Evolutionary conservation across 2,797 vertebrate species (phyloP).

Genomic region (Adrianichthys oophorus): DNA sequence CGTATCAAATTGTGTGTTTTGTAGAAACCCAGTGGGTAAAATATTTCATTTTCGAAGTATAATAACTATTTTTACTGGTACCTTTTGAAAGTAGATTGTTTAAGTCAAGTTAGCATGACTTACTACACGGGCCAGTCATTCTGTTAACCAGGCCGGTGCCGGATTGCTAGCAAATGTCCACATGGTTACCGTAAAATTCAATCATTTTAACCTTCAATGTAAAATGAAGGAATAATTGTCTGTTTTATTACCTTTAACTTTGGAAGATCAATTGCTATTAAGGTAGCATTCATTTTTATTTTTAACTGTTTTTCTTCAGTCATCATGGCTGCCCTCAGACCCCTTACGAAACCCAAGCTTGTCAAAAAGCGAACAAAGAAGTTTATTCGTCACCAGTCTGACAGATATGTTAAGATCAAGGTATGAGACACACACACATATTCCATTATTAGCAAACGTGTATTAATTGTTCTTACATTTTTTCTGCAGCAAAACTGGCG

Average conservation of each 20-base stretch:
- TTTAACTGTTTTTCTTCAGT: slow-evolving; percentile 53
- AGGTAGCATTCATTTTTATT: background rate
- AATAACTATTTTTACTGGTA: too few relatives aligned
- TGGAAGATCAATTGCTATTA: rapidly evolving
- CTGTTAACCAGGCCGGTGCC: too few relatives aligned
- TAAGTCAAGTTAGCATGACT: too few relatives aligned
- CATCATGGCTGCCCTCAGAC: slow-evolving; percentile 91
- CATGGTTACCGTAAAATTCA: too few relatives aligned
- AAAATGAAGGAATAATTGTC: too few relatives aligned
- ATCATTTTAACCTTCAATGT: too few relatives aligned
- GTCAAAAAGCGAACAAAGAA: slow-evolving; percentile 98
- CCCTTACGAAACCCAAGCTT: slow-evolving; percentile 92
- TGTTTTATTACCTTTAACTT: rapidly evolving
- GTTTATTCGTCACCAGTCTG: slow-evolving; percentile 97
- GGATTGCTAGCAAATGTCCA: too few relatives aligned
- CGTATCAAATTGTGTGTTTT: too few relatives aligned
- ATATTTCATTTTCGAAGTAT: too few relatives aligned
- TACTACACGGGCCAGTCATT: too few relatives aligned
- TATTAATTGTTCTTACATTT: background rate
- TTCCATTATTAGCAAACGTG: background rate
- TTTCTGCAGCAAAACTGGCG: slow-evolving; percentile 91
- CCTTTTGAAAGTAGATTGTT: too few relatives aligned
- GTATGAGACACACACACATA: slow-evolving; percentile 58
- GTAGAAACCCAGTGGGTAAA: too few relatives aligned
- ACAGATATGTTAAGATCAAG: slow-evolving; percentile 97